phyloP scores from a whole-genome alignment of 2,113 vertebrate genomes.

The Seriola dumerili region DNA sequence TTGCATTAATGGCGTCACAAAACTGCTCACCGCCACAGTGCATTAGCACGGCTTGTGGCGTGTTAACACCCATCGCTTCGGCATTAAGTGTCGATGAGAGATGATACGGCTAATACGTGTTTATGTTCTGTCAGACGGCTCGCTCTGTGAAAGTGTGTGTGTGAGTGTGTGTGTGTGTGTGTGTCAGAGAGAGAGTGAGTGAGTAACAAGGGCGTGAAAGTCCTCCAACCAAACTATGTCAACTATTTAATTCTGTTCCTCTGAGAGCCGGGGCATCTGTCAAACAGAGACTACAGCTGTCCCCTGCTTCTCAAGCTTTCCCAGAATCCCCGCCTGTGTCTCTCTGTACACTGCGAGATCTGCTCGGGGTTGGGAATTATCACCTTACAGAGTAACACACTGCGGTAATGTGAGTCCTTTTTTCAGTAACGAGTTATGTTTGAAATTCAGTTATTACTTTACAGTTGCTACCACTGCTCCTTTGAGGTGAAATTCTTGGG shows the following conservation, averaged over 20 bases:
- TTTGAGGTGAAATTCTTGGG: neutral
- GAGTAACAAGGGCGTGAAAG: constrained; percentile 61
- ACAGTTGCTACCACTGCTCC: too few relatives aligned
- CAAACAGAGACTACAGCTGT: constrained; percentile 74
- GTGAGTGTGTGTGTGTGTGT: constrained; percentile 28
- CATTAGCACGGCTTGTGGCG: constrained; percentile 58
- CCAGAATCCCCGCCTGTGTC: constrained; percentile 35
- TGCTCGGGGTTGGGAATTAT: constrained; percentile 25
- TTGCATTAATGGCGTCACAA: constrained; percentile 12
- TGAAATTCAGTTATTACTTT: neutral
- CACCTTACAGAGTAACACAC: constrained; percentile 9
- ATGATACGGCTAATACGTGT: constrained; percentile 72
- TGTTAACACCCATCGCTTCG: constrained; percentile 66
- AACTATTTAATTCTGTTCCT: constrained; percentile 61
- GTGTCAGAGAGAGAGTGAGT: constrained; percentile 18
- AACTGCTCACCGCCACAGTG: constrained; percentile 38
- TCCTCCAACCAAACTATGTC: constrained; percentile 70
- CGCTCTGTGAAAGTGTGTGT: constrained; percentile 29
- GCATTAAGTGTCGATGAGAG: constrained; percentile 71
- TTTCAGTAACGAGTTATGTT: neutral
- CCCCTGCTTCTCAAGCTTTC: constrained; percentile 47
- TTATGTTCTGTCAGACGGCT: constrained; percentile 70
- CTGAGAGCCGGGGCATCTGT: constrained; percentile 68
- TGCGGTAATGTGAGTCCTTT: neutral
- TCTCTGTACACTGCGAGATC: neutral